Evolutionary conservation across 2,888 invertebrate genomes (phyloP), one percentile per base, ranked within the genome.

Genomic region (Pristionchus arcanus): DNA sequence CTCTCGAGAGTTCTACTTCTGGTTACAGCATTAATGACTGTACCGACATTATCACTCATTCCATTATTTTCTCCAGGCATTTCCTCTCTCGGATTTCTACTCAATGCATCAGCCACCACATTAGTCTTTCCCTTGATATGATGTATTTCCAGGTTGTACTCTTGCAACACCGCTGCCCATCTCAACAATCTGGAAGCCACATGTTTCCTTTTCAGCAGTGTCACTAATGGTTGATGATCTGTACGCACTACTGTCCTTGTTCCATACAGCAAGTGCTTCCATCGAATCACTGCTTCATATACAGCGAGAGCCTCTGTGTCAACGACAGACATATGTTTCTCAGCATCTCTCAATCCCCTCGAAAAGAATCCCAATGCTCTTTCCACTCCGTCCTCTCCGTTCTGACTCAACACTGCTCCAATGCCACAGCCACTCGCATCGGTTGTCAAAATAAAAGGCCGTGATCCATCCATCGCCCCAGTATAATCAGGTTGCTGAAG

Each of bases 331-430:
- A 92, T 92, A 31, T 83, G 68, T 55, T 31, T 15, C 77, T 92
- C 91, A 16, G 89, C 74, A n/a, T 81, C 71, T 19, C 74, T 68
- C 63, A 92, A 90, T 28, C 87, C 71, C n/a, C 90, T 85, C 4
- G 90, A 90, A 2, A 86, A 86, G 59, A 90, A 92, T n/a, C 87
- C 71, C 5, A 92, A 77, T 31, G 92, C 92, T 16, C 88, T 90
- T 11, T 90, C 49, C 7, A 42, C 16, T 3, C 90, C 89, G 15
- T 90, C 71, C 1, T n/a, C 16, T 66, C 89, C 88, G n/a, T n/a
- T n/a, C n/a, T n/a, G n/a, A n/a, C n/a, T n/a, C n/a, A n/a, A n/a
- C n/a, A n/a, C n/a, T n/a, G n/a, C n/a, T n/a, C n/a, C n/a, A n/a
- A n/a, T n/a, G n/a, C n/a, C n/a, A n/a, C n/a, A n/a, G n/a, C n/a